These are phyloP conservation scores for Heliconius melpomene DNA, from an alignment of 1,140 invertebrate species.

Conservation along the genomic window DNA sequence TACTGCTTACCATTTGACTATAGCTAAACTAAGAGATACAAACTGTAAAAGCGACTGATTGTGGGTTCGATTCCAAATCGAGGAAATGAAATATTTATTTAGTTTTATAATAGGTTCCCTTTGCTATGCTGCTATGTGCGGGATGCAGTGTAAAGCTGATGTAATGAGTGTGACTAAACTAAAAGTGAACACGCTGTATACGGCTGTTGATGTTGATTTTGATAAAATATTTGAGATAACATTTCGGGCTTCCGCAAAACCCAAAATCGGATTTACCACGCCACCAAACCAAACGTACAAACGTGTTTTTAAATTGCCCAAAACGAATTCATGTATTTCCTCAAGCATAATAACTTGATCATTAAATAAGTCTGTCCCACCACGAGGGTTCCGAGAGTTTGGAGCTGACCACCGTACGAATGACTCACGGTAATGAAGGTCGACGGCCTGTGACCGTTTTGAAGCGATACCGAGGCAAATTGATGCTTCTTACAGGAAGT, in stretches of 20 bases:
- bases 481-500: slow-evolving; percentile 62
- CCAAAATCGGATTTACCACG: background rate
- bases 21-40: too few species aligned
- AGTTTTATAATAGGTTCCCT: too few species aligned
- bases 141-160: too few species aligned
- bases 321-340: slow-evolving; percentile 19
- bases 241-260: background rate
- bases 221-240: background rate
- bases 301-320: slow-evolving; percentile 4
- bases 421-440: slow-evolving; percentile 68
- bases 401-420: slow-evolving; percentile 57
- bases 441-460: slow-evolving; percentile 59
- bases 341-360: slow-evolving; percentile 19
- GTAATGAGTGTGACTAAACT: background rate
- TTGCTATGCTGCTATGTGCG: too few species aligned
- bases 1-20: slow-evolving; percentile 29
- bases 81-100: too few species aligned
- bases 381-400: slow-evolving; percentile 57
- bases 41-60: too few species aligned
- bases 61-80: too few species aligned
- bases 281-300: background rate
- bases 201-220: background rate
- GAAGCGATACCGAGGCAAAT: slow-evolving; percentile 62
- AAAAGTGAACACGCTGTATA: background rate
- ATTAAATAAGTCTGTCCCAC: slow-evolving; percentile 39